phyloP scores from a whole-genome alignment of 2,888 invertebrate species.

The Tetragonisca angustula region DNA sequence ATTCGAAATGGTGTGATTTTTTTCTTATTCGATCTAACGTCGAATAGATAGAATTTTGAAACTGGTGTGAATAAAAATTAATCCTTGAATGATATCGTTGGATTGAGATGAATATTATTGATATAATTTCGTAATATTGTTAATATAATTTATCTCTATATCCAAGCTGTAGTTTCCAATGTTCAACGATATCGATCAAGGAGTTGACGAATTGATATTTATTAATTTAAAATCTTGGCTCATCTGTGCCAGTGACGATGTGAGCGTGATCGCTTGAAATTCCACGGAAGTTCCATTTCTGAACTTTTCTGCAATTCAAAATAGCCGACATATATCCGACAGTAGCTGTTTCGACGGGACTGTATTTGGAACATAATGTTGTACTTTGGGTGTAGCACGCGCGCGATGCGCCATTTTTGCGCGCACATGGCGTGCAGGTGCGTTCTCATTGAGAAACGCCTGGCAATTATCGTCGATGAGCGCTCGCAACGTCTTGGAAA shows the following conservation, averaged over 20 bases:
- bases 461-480: constrained; percentile 45
- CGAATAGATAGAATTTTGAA: no score
- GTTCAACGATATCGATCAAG: no score
- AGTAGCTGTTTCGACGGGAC: background rate
- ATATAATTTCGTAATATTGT: no score
- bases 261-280: background rate
- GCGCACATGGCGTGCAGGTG: constrained; percentile 53
- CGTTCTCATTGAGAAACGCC: constrained; percentile 36
- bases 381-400: background rate
- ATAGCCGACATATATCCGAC: no score
- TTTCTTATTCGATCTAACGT: background rate
- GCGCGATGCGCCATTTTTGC: constrained; percentile 29
- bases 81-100: no score
- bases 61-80: accelerated
- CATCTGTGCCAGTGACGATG: background rate
- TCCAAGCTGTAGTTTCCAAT: no score
- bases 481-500: constrained; percentile 48
- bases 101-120: no score
- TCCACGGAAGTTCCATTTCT: background rate
- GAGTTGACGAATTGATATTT: background rate
- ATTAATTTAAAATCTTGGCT: background rate
- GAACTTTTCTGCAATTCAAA: background rate
- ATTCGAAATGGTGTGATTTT: background rate
- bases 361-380: constrained; percentile 3
- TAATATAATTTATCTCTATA: no score